Percentiles rank a stretch among this genome's conserved stretches.
Conservation (phyloP, 2,797 vertebrate species). For the Lagodon rhomboides region DNA sequence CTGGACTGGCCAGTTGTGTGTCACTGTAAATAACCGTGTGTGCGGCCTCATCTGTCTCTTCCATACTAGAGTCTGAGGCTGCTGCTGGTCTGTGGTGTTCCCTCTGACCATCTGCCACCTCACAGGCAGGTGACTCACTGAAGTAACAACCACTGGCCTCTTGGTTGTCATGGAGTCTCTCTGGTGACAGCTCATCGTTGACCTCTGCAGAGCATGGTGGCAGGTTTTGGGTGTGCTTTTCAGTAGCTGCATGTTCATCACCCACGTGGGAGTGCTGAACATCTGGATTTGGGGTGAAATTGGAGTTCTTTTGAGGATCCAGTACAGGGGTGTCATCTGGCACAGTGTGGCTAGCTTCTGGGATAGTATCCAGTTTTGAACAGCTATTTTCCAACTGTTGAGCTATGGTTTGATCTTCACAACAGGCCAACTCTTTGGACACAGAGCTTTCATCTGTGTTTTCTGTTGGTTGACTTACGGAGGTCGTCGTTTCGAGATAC, state of each 20-base stretch:
- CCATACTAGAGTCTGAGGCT: slow-evolving; percentile 34
- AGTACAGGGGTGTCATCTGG: slow-evolving; percentile 33
- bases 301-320: slow-evolving; percentile 32
- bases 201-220: slow-evolving; percentile 52
- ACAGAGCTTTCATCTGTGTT: slow-evolving; percentile 16
- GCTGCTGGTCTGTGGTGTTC: slow-evolving; percentile 54
- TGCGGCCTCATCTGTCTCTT: slow-evolving; percentile 41
- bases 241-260: slow-evolving; percentile 27
- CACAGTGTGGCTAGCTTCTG: slow-evolving; percentile 64
- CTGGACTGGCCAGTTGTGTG: slow-evolving; percentile 34
- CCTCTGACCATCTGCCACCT: slow-evolving; percentile 76
- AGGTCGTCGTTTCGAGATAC: slow-evolving; percentile 18
- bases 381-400: slow-evolving; percentile 54
- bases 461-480: slow-evolving; percentile 27
- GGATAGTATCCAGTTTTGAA: slow-evolving; percentile 79
- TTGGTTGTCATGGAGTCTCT: slow-evolving; percentile 71
- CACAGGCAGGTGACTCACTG: slow-evolving; percentile 77
- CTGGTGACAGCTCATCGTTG: slow-evolving; percentile 38
- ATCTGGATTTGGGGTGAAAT: slow-evolving; percentile 40
- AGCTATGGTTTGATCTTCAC: slow-evolving; percentile 25
- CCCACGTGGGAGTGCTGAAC: slow-evolving; percentile 23
- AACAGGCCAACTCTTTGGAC: slow-evolving; percentile 30
- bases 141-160: slow-evolving; percentile 53
- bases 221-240: slow-evolving; percentile 45
- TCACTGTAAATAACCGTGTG: slow-evolving; percentile 23